A percentile compares a stretch with the other conserved stretches of the same genome.
Conservation (phyloP, 2,113 vertebrate species). For the Agelaius phoeniceus region DNA sequence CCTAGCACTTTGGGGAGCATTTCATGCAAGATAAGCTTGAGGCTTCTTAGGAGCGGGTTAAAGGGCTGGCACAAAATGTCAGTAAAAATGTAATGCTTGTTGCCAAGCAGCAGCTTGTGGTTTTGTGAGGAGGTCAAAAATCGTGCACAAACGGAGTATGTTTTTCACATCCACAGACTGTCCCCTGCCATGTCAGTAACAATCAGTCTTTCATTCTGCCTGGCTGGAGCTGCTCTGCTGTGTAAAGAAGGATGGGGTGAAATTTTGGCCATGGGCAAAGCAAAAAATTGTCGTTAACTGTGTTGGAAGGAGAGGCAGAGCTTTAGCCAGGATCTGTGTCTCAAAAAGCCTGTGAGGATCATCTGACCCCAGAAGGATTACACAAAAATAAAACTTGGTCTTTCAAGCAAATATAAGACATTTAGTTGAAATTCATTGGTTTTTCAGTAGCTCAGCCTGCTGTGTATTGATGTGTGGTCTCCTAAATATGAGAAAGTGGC, state of each 20-base stretch:
- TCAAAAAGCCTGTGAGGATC: background rate
- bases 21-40: conserved; percentile 15
- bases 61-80: background rate
- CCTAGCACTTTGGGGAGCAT: background rate
- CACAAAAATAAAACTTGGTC: background rate
- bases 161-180: background rate
- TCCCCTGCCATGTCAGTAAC: background rate
- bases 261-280: background rate
- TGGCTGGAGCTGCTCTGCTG: fast-evolving
- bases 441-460: background rate
- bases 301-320: background rate
- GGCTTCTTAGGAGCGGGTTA: background rate
- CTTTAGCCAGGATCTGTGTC: background rate
- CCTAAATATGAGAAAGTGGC: background rate
- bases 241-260: conserved; percentile 3
- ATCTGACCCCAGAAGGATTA: background rate
- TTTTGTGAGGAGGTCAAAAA: conserved; percentile 47
- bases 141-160: background rate
- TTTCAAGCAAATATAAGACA: background rate
- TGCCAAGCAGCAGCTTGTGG: background rate
- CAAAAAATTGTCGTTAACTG: background rate
- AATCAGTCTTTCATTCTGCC: conserved; percentile 1
- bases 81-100: background rate
- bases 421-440: background rate
- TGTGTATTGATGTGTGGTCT: background rate